A percentile compares a stretch with the other conserved stretches of the same genome.
These are phyloP conservation scores for Nomada flava DNA, from an alignment of 2,888 invertebrate species.

Conservation along the genomic window DNA sequence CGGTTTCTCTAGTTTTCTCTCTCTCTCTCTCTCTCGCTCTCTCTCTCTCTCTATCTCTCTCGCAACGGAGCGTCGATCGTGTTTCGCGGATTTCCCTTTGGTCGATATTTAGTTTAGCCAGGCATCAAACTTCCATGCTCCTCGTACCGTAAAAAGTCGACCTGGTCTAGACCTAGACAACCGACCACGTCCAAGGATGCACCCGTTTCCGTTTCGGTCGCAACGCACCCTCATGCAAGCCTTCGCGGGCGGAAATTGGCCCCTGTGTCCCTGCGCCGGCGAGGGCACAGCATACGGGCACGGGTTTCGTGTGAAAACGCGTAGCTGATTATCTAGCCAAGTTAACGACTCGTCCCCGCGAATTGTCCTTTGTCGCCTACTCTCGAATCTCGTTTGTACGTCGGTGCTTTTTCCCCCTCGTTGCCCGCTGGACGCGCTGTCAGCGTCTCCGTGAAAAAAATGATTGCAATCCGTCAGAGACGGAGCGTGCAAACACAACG, in stretches of 20 bases:
- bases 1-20: background rate
- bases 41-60: background rate
- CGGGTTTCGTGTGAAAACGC: constrained; percentile 50
- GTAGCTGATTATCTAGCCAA: constrained; percentile 56
- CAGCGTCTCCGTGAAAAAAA: background rate
- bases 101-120: background rate
- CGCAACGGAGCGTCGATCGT: background rate
- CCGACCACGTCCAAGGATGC: constrained; percentile 54
- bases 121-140: background rate
- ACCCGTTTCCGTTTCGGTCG: constrained; percentile 64
- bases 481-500: constrained; percentile 24
- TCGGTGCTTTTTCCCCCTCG: background rate
- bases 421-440: background rate
- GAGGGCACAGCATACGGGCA: constrained; percentile 48
- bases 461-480: constrained; percentile 35
- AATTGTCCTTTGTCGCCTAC: background rate
- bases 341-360: constrained; percentile 60
- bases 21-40: background rate
- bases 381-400: background rate
- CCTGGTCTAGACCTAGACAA: constrained; percentile 30
- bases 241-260: constrained; percentile 79
- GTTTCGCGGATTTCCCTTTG: background rate
- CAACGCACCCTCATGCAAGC: constrained; percentile 75
- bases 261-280: constrained; percentile 65
- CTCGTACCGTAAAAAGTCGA: background rate